Conservation (phyloP, 2,888 invertebrate species). For the Fragum whitleyi region DNA sequence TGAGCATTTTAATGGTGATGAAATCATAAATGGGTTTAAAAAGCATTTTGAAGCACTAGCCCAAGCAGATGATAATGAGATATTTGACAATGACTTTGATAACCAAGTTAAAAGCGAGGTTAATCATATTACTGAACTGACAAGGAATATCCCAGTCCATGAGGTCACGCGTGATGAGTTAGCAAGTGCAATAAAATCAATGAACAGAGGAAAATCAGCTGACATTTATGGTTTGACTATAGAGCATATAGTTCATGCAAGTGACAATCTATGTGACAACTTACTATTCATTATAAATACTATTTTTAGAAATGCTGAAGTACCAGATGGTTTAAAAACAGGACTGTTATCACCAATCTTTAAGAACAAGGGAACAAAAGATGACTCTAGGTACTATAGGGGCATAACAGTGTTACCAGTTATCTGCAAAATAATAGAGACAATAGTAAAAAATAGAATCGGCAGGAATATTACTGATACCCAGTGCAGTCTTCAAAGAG, state of each 20-base stretch:
- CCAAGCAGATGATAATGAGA: neutral
- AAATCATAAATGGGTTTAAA: constrained; percentile 4
- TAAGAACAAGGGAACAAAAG: constrained; percentile 14
- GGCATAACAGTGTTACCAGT: constrained; percentile 17
- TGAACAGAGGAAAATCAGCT: constrained; percentile 12
- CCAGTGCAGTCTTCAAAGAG: neutral
- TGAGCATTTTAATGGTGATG: neutral
- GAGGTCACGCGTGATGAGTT: neutral
- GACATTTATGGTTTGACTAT: constrained; percentile 9
- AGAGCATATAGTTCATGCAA: constrained; percentile 3
- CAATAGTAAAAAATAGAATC: neutral
- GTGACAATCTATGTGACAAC: neutral
- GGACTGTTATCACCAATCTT: neutral
- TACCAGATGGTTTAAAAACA: neutral
- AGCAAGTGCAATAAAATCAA: neutral
- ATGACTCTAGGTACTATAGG: constrained; percentile 1
- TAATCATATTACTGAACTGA: neutral
- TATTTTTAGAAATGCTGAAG: constrained; percentile 9
- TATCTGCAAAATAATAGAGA: constrained; percentile 17
- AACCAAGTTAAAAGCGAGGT: neutral
- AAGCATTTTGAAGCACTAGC: neutral
- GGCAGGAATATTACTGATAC: neutral
- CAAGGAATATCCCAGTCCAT: neutral
- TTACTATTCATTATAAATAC: neutral
- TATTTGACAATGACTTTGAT: constrained; percentile 3